Conservation (phyloP, 2,888 invertebrate species). For the Dolomedes plantarius region DNA sequence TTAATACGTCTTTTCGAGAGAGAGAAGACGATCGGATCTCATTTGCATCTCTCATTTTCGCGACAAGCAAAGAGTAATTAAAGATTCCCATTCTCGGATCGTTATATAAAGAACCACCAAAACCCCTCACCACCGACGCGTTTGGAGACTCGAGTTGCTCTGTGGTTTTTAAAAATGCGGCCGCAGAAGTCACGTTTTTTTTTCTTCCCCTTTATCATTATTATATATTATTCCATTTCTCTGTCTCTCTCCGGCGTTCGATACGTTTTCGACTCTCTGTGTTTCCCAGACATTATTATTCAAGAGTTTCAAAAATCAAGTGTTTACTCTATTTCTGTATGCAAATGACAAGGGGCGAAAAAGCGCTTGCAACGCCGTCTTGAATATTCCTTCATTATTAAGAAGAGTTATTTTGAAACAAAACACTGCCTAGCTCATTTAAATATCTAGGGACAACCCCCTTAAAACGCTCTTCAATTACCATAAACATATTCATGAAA, state of each 20-base stretch:
- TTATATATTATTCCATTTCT: too few relatives aligned
- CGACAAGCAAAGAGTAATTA: too few relatives aligned
- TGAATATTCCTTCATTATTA: slow-evolving; percentile 9
- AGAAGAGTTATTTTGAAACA: slow-evolving; percentile 1
- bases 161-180: background rate
- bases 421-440: slow-evolving; percentile 10
- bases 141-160: background rate
- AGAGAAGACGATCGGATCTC: too few relatives aligned
- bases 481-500: slow-evolving; percentile 68
- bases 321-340: slow-evolving; percentile 13
- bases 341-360: background rate
- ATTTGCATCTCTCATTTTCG: too few relatives aligned
- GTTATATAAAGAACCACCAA: too few relatives aligned
- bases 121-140: too few relatives aligned
- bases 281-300: background rate
- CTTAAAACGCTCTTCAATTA: slow-evolving; percentile 48
- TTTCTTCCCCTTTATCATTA: background rate
- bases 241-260: too few relatives aligned
- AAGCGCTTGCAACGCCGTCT: background rate
- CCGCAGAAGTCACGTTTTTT: background rate
- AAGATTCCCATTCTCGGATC: too few relatives aligned
- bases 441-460: background rate
- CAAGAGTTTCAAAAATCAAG: slow-evolving; percentile 6
- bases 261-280: too few relatives aligned
- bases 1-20: too few relatives aligned